A percentile compares a stretch with the other conserved stretches of the same genome.
Evolutionary conservation across 2,113 vertebrate species (phyloP).

Genomic region (Centrocercus urophasianus): DNA sequence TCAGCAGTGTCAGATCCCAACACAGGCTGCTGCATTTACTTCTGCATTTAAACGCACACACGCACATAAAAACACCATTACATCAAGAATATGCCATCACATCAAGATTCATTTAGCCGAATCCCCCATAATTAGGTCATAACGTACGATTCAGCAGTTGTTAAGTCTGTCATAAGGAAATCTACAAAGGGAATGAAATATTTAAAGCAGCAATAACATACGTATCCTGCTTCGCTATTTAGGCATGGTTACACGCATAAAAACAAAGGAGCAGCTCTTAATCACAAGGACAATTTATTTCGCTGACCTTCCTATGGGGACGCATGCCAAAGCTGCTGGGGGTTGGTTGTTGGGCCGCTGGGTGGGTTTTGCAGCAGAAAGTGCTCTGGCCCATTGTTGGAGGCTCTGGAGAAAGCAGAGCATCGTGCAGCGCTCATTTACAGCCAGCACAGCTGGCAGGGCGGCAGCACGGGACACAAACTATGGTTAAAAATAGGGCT

Average conservation of each 20-base stretch:
- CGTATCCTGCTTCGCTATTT: slow-evolving; percentile 58
- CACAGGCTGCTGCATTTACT: not conserved
- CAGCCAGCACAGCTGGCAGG: not conserved
- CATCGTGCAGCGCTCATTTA: slow-evolving; percentile 27
- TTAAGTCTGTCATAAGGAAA: slow-evolving; percentile 49
- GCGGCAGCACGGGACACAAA: not conserved
- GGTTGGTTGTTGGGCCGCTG: not conserved
- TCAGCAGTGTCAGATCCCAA: slow-evolving; percentile 13
- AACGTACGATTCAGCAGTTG: slow-evolving; percentile 57
- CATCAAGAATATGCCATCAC: not conserved
- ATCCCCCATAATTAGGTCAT: slow-evolving; percentile 57
- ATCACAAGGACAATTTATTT: slow-evolving; percentile 65
- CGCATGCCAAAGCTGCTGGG: slow-evolving; percentile 16
- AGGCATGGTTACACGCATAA: slow-evolving; percentile 39
- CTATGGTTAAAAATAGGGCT: slow-evolving; percentile 38
- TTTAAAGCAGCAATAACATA: slow-evolving; percentile 63
- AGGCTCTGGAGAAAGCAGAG: slow-evolving; percentile 3
- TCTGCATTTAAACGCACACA: slow-evolving; percentile 40
- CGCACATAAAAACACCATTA: slow-evolving; percentile 42
- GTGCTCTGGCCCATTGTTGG: not conserved
- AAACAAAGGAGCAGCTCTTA: slow-evolving; percentile 64
- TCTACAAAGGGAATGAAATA: slow-evolving; percentile 58
- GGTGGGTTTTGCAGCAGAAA: slow-evolving; percentile 23
- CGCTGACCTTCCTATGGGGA: slow-evolving; percentile 51
- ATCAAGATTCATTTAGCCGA: slow-evolving; percentile 58